Base-by-base conservation (phyloP, 1,140 invertebrate species). In the Galleria mellonella region DNA sequence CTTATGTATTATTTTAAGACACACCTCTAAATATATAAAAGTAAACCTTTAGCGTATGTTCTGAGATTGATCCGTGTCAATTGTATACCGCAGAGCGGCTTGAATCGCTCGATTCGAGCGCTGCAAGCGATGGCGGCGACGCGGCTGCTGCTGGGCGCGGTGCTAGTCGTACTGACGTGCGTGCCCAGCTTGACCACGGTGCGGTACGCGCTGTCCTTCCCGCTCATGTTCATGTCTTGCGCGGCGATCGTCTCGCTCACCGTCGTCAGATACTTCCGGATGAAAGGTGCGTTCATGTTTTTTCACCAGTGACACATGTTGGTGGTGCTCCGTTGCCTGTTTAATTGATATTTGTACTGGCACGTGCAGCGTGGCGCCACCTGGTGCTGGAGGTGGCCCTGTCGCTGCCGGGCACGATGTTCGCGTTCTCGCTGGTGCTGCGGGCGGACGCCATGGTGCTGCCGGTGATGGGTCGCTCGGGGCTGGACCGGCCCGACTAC, bases 321-420 rank as follows among this genome's bases (percentile, higher is more conserved):
- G n/a, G n/a, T 23, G 17, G 2, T 23, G 17, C 17, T 6, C 2
- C 17, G 17, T 23, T 6, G 2, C 2, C 6, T 23, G 6, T 3
- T 23, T 23, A 6, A 2, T 6, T 23, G 17, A 23, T 23, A 3
- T 6, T 23, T 23, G 2, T 23, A 23, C 2, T 23, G 2, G 17
- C 17, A 23, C n/a, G 17, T 52, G 0, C 55, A 74, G 77, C 56
- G 0, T 72, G 66, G 65, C 74, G 73, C 14, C 74, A 78, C 31
- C 42, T 82, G 4, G 0, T 62, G 2, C 10, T 77, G 4, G 71
- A 78, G 14, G 14, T 62, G 4, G 6, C 46, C 0, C 39, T 74
- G 1, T 59, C 67, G 0, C 2, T 67, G 2, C 71, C 71, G 0
- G 14, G 47, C 0, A 12, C 38, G 5, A 53, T 73, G 56, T 63